Evolutionary conservation across 2,888 invertebrate genomes (phyloP).

Genomic region (Stramonita haemastoma): DNA sequence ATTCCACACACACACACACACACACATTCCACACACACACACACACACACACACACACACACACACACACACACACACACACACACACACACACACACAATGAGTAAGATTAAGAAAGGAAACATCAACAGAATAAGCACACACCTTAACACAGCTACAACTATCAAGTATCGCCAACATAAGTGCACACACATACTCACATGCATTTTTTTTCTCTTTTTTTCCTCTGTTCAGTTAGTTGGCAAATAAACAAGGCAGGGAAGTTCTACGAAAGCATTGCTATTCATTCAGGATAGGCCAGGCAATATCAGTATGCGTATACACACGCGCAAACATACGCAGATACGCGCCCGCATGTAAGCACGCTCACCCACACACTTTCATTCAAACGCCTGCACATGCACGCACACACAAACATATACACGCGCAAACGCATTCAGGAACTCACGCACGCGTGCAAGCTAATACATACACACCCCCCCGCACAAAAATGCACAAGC

Average conservation of each 20-base stretch:
- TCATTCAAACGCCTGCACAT: neutral
- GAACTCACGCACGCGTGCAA: neutral
- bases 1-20: too few species aligned
- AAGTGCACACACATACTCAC: neutral
- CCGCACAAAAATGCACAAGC: neutral
- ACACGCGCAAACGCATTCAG: neutral
- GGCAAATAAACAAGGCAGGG: too few species aligned
- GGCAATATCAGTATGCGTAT: neutral
- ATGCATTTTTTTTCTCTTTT: neutral
- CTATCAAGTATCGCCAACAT: neutral
- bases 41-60: too few species aligned
- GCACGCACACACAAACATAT: neutral
- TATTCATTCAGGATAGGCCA: too few species aligned
- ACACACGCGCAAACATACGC: constrained; percentile 10
- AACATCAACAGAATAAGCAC: too few species aligned
- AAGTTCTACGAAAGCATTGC: too few species aligned
- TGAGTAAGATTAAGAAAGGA: too few species aligned
- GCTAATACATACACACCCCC: neutral
- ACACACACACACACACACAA: too few species aligned
- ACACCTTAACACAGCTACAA: too few species aligned
- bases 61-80: too few species aligned
- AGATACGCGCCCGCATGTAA: neutral
- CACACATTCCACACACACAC: too few species aligned
- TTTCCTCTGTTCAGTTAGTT: too few species aligned
- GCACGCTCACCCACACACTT: neutral